Base-by-base conservation (phyloP, 2,888 invertebrate species). In the Blera fallax region DNA sequence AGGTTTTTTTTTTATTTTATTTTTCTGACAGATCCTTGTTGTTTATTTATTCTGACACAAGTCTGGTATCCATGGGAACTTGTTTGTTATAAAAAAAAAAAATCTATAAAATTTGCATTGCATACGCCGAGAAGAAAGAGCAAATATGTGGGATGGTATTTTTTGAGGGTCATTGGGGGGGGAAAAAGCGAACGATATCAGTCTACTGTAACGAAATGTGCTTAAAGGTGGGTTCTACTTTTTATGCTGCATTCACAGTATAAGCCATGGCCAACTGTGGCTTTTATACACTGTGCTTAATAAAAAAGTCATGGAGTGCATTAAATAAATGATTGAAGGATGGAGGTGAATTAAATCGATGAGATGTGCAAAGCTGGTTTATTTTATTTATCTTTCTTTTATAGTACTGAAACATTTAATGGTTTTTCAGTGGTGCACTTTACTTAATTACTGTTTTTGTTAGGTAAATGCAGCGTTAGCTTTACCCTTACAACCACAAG, bases 11-110 rank as follows among this genome's bases (percentile, higher is more conserved):
- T 29, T 34, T 70, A 69, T 52, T 67, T 34, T 34, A 8, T 69
- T 29, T 34, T 14, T 37, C 34, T 70, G 52, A 56, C 69, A 58
- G 77, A 84, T 84, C 32, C 56, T 74, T 73, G 64, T 40, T 80
- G 73, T 74, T 56, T 74, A 76, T 84, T 80, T 80, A 74, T 80
- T 69, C 74, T 84, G 80, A 84, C 74, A 80, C 69, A 50, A 80
- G 84, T 76, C 84, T 80, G 80, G 74, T 84, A 74, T 84, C 81
- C 76, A 64, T 82, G 76, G 64, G 21, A 76, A 50, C 14, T 69
- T 70, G 64, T 82, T 82, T 64, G 81, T 48, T 64, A 34, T 16
- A 14, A 45, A 29, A n/a, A 52, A 40, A 64, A 65, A 73, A 62
- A 16, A 37, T 32, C 45, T 14, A 40, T 14, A 7, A 5, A 56